A percentile compares a stretch with the other conserved stretches of the same genome.
Evolutionary conservation across 2,797 vertebrate genomes (phyloP).

Genomic region (Chanos chanos): DNA sequence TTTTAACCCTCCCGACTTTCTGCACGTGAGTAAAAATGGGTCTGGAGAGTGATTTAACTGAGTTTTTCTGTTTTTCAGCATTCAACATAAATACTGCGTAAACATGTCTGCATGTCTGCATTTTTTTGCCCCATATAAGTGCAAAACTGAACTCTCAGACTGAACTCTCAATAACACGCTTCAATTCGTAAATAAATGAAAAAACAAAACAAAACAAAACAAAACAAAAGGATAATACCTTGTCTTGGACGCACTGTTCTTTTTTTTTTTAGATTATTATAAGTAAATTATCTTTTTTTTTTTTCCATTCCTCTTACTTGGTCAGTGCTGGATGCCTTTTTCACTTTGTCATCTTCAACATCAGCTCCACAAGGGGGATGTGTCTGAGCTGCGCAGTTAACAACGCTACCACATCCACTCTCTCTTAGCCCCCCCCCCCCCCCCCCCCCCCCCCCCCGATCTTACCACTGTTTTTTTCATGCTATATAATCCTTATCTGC

Average conservation of each 20-base stretch:
- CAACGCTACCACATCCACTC: background rate
- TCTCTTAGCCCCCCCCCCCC: background rate
- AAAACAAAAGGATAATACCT: too few species aligned
- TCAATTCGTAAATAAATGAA: too few species aligned
- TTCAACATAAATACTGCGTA: too few species aligned
- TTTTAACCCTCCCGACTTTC: background rate
- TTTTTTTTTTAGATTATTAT: background rate
- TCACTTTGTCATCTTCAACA: background rate
- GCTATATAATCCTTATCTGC: too few species aligned
- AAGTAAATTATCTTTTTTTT: background rate
- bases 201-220: background rate
- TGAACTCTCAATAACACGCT: background rate
- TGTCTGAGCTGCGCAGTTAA: background rate
- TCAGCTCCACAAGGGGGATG: conserved; percentile 32
- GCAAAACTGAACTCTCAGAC: background rate
- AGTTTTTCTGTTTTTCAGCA: background rate
- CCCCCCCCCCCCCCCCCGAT: background rate
- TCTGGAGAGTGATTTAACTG: background rate
- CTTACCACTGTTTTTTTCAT: background rate
- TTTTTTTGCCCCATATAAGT: background rate
- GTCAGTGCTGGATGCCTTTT: background rate
- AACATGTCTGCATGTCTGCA: too few species aligned
- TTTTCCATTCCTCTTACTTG: background rate
- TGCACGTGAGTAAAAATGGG: background rate
- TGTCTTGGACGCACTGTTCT: background rate